phyloP scores from a whole-genome alignment of 2,888 invertebrate species.

The Acanthopleura granulata region DNA sequence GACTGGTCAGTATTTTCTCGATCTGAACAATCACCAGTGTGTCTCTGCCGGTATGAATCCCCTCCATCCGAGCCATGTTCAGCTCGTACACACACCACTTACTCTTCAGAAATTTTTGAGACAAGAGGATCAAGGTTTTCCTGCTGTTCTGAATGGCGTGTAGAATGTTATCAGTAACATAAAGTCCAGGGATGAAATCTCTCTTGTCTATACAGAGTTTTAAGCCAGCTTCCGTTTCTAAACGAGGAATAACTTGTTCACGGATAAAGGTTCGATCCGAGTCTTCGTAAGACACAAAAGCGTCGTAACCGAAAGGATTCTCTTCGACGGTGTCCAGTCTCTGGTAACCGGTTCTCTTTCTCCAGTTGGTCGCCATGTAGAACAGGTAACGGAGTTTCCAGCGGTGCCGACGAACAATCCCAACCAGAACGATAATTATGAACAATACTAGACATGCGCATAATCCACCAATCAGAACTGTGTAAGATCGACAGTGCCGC shows the following conservation, averaged over 20 bases:
- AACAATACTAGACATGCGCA: neutral
- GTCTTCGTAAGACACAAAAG: slow-evolving; percentile 33
- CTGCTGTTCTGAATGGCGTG: slow-evolving; percentile 34
- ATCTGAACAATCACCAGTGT: slow-evolving; percentile 30
- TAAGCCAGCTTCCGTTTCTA: slow-evolving; percentile 28
- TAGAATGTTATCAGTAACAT: slow-evolving; percentile 33
- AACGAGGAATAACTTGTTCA: slow-evolving; percentile 28
- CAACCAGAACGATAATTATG: slow-evolving; percentile 12
- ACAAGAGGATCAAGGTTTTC: slow-evolving; percentile 32
- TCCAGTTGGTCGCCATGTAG: slow-evolving; percentile 29
- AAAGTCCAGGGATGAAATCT: slow-evolving; percentile 32
- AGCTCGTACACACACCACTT: slow-evolving; percentile 37
- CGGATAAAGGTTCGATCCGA: slow-evolving; percentile 29
- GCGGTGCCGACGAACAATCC: slow-evolving; percentile 26
- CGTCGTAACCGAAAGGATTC: slow-evolving; percentile 31
- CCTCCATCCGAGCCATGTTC: slow-evolving; percentile 35
- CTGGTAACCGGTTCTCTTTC: slow-evolving; percentile 29
- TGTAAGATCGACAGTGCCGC: neutral
- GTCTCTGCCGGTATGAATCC: slow-evolving; percentile 26
- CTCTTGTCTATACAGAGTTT: slow-evolving; percentile 34
- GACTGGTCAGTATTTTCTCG: slow-evolving; percentile 22
- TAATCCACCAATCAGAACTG: neutral
- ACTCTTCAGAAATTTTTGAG: slow-evolving; percentile 28
- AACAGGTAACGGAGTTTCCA: slow-evolving; percentile 36
- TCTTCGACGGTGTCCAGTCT: slow-evolving; percentile 20